Conservation (phyloP, 1,140 invertebrate genomes). For the Heterodera schachtii region DNA sequence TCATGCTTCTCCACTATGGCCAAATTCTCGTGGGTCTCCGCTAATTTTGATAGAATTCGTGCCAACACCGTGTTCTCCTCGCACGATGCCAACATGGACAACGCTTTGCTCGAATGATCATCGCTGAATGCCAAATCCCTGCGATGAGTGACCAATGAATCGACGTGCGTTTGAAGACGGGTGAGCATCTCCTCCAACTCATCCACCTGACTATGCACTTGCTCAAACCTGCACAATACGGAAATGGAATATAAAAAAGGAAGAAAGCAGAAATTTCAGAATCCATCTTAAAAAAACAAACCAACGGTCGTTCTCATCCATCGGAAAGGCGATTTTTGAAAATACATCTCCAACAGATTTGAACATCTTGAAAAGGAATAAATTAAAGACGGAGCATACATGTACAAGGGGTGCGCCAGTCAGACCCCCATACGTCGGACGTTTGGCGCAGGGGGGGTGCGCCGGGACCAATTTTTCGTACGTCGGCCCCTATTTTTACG, state of each 20-base stretch:
- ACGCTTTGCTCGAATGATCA: slow-evolving; percentile 81
- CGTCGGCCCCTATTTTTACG: no score
- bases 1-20: slow-evolving; percentile 86
- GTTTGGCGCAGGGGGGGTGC: no score
- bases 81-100: slow-evolving; percentile 86
- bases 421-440: no score
- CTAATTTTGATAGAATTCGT: slow-evolving; percentile 74
- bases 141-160: slow-evolving; percentile 82
- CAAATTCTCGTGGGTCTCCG: slow-evolving; percentile 73
- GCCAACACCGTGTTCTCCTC: slow-evolving; percentile 93
- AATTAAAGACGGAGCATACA: no score
- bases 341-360: slow-evolving; percentile 87
- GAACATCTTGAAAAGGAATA: slow-evolving; percentile 72
- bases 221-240: slow-evolving; percentile 76
- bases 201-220: slow-evolving; percentile 88
- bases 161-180: slow-evolving; percentile 84
- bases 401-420: no score
- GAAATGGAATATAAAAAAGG: not conserved
- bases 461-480: no score
- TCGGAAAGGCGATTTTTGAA: slow-evolving; percentile 97
- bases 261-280: no score
- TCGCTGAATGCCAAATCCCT: slow-evolving; percentile 82
- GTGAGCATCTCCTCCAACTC: slow-evolving; percentile 84
- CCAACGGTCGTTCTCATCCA: slow-evolving; percentile 99
- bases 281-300: not conserved